Conservation (phyloP, 2,797 vertebrate species). For the Propithecus perrieri region DNA sequence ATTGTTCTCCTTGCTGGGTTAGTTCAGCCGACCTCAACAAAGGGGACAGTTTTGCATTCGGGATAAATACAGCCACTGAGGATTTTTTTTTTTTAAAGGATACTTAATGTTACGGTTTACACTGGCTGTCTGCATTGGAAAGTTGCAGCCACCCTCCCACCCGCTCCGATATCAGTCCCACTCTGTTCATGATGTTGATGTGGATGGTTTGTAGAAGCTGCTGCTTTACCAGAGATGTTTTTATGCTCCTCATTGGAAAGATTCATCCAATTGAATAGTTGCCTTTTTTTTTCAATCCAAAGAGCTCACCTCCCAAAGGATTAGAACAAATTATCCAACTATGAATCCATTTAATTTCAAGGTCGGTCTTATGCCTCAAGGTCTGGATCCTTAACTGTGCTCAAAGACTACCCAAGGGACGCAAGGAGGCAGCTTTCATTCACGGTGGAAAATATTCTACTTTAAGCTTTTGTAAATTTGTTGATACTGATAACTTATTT, state of each 20-base stretch:
- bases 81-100: neutral
- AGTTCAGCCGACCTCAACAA: slow-evolving; percentile 47
- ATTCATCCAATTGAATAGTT: neutral
- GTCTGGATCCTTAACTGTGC: slow-evolving; percentile 38
- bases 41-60: slow-evolving; percentile 56
- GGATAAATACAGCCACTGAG: slow-evolving; percentile 57
- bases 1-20: slow-evolving; percentile 56
- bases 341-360: slow-evolving; percentile 30
- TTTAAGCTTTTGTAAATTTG: neutral
- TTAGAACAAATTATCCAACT: neutral
- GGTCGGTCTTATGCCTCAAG: slow-evolving; percentile 6
- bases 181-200: neutral
- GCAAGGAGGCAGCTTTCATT: slow-evolving; percentile 35
- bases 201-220: neutral
- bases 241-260: neutral
- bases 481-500: neutral
- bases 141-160: neutral
- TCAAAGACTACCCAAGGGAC: neutral
- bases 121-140: neutral
- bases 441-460: neutral
- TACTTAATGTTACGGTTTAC: neutral
- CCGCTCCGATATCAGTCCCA: neutral
- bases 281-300: neutral
- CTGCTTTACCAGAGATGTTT: neutral
- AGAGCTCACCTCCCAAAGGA: slow-evolving; percentile 18